Base-by-base conservation (phyloP, 2,113 vertebrate genomes). In the Indri indri region DNA sequence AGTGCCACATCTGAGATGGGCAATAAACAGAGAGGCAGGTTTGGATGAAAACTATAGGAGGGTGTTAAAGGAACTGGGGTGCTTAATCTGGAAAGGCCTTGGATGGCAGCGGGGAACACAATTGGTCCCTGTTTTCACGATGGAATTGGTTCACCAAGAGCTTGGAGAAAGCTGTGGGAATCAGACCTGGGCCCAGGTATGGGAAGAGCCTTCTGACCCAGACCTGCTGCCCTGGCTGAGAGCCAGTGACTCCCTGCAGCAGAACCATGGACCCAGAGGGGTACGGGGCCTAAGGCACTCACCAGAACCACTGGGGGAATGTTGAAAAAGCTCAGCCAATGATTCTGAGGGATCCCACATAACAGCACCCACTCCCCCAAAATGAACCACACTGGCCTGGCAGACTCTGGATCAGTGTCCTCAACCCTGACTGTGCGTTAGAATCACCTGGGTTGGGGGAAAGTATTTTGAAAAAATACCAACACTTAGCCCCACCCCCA, bases 121-220 rank as follows among this genome's bases (percentile, higher is more conserved):
- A 2, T 9, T 68, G 22, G 23, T 47, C 32, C 30, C 57, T 25
- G 20, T 57, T 32, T 22, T 77, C 42, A 70, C 4, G 1, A 0
- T 68, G 50, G 34, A 66, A 68, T 14, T 37, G n/a, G 23, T 40
- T 81, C 7, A 40, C 65, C 11, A 37, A 90, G 42, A 27, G 25
- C 59, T 34, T 76, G 10, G 50, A 90, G 66, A 86, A 73, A 89
- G 85, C 45, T 50, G 1, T 66, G 14, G 59, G 6, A 71, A 30
- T 74, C 57, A 85, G 57, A 66, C 37, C 65, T 16, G 6, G 40
- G 25, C n/a, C 20, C 68, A 57, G 71, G 9, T 40, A 37, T 27
- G 59, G 34, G 54, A 94, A 68, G 74, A 82, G 74, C n/a, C 52
- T 80, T 77, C 47, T 92, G 10, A 22, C 57, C 9, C 42, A 47